phyloP scores from a whole-genome alignment of 2,888 invertebrate species.

The Eilema sororculum region DNA sequence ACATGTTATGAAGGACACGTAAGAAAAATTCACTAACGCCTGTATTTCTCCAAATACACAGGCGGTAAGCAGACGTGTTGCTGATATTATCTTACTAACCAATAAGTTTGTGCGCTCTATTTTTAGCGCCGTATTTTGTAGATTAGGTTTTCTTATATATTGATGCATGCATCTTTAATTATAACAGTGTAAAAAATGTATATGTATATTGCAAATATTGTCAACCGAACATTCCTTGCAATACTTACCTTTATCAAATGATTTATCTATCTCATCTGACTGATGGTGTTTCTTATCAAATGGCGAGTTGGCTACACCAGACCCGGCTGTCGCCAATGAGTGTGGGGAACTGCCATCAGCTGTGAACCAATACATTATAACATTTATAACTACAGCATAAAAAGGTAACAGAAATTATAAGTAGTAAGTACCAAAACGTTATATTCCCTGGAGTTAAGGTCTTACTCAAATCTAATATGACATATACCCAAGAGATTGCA shows the following conservation, averaged over 20 bases:
- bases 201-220: too few relatives aligned
- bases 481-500: too few relatives aligned
- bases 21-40: background rate
- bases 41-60: background rate
- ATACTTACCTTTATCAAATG: constrained; percentile 77
- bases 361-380: constrained; percentile 33
- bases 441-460: background rate
- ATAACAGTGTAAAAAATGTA: too few relatives aligned
- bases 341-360: constrained; percentile 78
- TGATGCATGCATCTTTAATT: too few relatives aligned
- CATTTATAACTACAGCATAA: background rate
- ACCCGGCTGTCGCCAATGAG: constrained; percentile 62
- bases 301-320: constrained; percentile 60
- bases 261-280: constrained; percentile 81
- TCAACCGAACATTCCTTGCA: background rate
- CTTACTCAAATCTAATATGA: background rate
- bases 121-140: too few relatives aligned
- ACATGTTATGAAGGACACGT: background rate
- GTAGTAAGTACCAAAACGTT: background rate
- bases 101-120: too few relatives aligned
- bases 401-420: too few relatives aligned
- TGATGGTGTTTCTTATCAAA: constrained; percentile 75
- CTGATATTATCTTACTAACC: background rate
- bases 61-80: background rate
- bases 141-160: too few relatives aligned